Conservation (phyloP, 2,888 invertebrate species). For the Camptogramma bilineatum region DNA sequence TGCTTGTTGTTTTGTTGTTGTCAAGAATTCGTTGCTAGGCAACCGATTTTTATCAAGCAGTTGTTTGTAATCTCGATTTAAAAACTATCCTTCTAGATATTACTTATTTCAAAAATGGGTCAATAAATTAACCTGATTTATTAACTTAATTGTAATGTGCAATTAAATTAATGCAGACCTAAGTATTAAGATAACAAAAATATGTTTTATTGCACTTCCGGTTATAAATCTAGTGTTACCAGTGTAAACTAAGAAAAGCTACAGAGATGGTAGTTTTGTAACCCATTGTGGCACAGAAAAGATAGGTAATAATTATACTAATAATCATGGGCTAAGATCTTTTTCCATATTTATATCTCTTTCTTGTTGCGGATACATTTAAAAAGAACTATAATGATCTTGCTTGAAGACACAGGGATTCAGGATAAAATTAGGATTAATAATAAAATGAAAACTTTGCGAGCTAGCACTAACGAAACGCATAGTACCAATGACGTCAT, state of each 20-base stretch:
- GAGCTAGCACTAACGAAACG: slow-evolving; percentile 64
- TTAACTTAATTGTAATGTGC: too few relatives aligned
- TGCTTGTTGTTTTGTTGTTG: slow-evolving; percentile 55
- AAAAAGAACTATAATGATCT: too few relatives aligned
- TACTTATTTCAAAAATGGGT: too few relatives aligned
- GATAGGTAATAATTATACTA: too few relatives aligned
- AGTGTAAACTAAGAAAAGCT: slow-evolving; percentile 14
- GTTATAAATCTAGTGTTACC: slow-evolving; percentile 8
- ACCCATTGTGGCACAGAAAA: too few relatives aligned
- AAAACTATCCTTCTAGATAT: too few relatives aligned
- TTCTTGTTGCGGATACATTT: too few relatives aligned
- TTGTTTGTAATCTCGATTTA: not conserved
- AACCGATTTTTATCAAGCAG: slow-evolving; percentile 41
- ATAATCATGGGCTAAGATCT: too few relatives aligned
- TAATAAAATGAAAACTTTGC: not conserved
- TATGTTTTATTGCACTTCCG: not conserved
- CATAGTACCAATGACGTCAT: slow-evolving; percentile 65
- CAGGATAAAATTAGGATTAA: not conserved
- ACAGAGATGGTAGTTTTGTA: slow-evolving; percentile 16
- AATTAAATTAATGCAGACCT: too few relatives aligned
- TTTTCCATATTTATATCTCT: too few relatives aligned
- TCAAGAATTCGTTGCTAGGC: slow-evolving; percentile 60
- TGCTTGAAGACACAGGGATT: too few relatives aligned
- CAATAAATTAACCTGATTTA: too few relatives aligned
- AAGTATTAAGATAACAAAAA: not conserved